Percentiles rank a stretch among this genome's conserved stretches.
Evolutionary conservation across 2,797 vertebrate species (phyloP).

Genomic region (Helostoma temminkii): DNA sequence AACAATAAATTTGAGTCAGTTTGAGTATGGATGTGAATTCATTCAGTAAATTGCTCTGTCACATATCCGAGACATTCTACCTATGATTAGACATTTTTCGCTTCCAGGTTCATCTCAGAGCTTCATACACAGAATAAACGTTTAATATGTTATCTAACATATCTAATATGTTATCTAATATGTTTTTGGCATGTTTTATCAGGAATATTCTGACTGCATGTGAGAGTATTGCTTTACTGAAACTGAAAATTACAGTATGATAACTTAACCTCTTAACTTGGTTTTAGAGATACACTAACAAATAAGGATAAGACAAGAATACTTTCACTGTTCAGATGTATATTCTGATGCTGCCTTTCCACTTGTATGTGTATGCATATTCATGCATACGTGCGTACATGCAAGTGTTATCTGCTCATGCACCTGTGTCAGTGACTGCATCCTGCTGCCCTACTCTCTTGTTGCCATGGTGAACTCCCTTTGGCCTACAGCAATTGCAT

Average conservation of each 20-base stretch:
- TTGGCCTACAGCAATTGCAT: slow-evolving; percentile 63
- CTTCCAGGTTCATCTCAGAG: slow-evolving; percentile 5
- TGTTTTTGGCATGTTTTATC: slow-evolving; percentile 16
- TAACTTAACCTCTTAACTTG: background rate
- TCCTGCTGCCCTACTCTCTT: slow-evolving; percentile 69
- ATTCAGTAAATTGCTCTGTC: background rate
- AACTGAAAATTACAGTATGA: background rate
- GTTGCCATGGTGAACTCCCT: slow-evolving; percentile 82
- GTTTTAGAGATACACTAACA: background rate
- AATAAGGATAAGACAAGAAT: background rate
- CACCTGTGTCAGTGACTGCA: slow-evolving; percentile 69
- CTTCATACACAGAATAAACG: background rate
- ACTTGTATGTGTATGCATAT: background rate
- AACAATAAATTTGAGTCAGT: slow-evolving; percentile 14
- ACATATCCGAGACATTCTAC: slow-evolving; percentile 3
- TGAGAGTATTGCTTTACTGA: background rate
- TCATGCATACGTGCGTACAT: background rate
- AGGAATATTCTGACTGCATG: background rate
- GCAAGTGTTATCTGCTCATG: slow-evolving; percentile 52
- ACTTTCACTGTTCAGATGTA: background rate
- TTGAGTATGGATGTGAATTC: slow-evolving; percentile 16
- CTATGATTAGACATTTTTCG: slow-evolving; percentile 10
- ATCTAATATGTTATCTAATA: slow-evolving; percentile 13
- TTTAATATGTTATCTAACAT: too few relatives aligned
- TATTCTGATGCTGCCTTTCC: background rate